A percentile compares a stretch with the other conserved stretches of the same genome.
Evolutionary conservation across 1,140 invertebrate genomes (phyloP).

Genomic region (Hermetia illucens): DNA sequence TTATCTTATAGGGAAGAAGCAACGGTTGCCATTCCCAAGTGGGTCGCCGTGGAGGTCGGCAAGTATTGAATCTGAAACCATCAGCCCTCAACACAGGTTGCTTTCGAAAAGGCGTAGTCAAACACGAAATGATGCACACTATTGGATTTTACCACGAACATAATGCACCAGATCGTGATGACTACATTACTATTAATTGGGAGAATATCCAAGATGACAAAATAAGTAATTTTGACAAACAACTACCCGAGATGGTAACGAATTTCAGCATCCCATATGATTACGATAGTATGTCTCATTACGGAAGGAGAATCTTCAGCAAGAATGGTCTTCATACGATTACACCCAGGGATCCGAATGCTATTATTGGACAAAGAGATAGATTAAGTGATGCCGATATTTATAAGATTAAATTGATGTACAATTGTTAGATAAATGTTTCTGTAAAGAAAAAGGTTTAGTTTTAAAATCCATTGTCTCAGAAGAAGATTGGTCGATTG

Average conservation of each 20-base stretch:
- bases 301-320: background rate
- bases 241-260: background rate
- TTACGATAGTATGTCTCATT: conserved; percentile 2
- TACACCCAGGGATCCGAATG: too few species aligned
- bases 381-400: conserved; percentile 34
- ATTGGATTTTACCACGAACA: conserved; percentile 54
- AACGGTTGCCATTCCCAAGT: conserved; percentile 34
- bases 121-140: conserved; percentile 50
- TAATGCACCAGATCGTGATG: conserved; percentile 29
- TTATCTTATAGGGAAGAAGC: conserved; percentile 29
- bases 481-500: too few species aligned
- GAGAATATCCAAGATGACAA: background rate
- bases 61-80: conserved; percentile 35
- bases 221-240: background rate
- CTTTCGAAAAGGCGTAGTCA: conserved; percentile 27
- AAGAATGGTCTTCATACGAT: too few species aligned
- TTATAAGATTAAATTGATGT: conserved; percentile 33
- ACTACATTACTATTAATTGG: conserved; percentile 3
- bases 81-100: conserved; percentile 31
- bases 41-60: conserved; percentile 32
- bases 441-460: too few species aligned
- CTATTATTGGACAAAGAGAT: conserved; percentile 31
- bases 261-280: conserved; percentile 2
- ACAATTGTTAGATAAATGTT: too few species aligned
- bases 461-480: too few species aligned